Conservation (phyloP, 1,140 invertebrate species). For the Micrasema minimum region DNA sequence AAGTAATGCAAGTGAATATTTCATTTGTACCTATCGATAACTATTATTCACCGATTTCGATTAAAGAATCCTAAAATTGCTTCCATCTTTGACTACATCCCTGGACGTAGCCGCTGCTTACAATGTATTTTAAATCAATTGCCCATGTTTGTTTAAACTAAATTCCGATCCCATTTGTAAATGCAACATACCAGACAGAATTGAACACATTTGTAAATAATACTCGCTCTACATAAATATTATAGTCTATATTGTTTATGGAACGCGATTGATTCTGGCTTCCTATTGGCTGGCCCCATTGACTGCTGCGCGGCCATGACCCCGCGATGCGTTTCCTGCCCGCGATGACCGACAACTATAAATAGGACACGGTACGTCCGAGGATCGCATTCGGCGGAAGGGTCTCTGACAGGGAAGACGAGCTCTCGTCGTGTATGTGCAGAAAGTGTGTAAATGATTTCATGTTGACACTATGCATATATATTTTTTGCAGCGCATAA, state of each 20-base stretch:
- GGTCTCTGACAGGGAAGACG: neutral
- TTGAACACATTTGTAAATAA: neutral
- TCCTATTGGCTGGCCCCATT: neutral
- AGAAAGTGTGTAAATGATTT: no score
- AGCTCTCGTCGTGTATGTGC: neutral
- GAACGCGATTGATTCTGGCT: neutral
- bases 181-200: neutral
- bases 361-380: neutral
- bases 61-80: no score
- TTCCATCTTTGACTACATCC: no score
- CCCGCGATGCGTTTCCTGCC: conserved; percentile 14
- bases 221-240: neutral
- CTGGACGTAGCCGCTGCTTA: no score
- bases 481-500: no score
- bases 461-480: no score
- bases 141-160: no score
- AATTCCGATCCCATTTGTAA: no score
- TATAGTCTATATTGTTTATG: neutral
- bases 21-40: no score
- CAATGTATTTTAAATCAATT: no score
- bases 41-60: no score
- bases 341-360: conserved; percentile 4
- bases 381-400: conserved; percentile 8
- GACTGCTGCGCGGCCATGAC: conserved; percentile 19
- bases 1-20: no score